Percentiles rank a stretch among this genome's conserved stretches.
Conservation (phyloP, 2,888 invertebrate genomes). For the Calephelis perditalis region DNA sequence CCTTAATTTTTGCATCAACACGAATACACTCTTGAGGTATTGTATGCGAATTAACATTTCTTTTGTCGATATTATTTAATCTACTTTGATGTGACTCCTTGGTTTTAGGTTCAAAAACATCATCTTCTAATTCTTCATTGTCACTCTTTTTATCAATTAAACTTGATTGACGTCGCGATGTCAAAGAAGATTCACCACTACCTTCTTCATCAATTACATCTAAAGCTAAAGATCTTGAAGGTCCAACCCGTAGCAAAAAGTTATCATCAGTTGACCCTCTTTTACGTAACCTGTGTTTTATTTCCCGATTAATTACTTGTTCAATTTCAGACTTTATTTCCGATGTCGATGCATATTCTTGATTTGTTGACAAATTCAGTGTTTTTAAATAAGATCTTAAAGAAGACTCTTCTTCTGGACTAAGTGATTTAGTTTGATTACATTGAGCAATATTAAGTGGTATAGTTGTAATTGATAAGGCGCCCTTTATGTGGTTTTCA, state of each 20-base stretch:
- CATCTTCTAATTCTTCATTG: conserved; percentile 68
- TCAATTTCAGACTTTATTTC: conserved; percentile 70
- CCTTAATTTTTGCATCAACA: conserved; percentile 80
- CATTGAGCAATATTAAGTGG: conserved; percentile 62
- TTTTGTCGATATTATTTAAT: conserved; percentile 39
- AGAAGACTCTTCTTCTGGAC: conserved; percentile 77
- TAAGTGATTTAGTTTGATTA: conserved; percentile 60
- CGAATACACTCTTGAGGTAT: conserved; percentile 72
- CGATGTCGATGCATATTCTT: conserved; percentile 50
- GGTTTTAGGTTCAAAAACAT: conserved; percentile 62
- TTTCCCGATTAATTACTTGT: conserved; percentile 62
- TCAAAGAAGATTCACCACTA: conserved; percentile 80
- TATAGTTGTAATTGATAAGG: conserved; percentile 57
- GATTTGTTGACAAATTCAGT: conserved; percentile 73
- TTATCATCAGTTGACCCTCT: conserved; percentile 61
- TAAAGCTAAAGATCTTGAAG: conserved; percentile 84
- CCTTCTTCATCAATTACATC: conserved; percentile 89
- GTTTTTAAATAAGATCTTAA: conserved; percentile 75
- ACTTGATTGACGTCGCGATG: conserved; percentile 75
- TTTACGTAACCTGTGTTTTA: conserved; percentile 59
- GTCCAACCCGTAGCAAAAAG: conserved; percentile 66
- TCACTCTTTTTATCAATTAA: conserved; percentile 68
- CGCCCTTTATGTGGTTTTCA: conserved; percentile 49
- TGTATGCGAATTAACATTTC: conserved; percentile 40
- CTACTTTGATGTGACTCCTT: conserved; percentile 21